phyloP scores from a whole-genome alignment of 2,888 invertebrate genomes.

The Agrotis ipsilon region DNA sequence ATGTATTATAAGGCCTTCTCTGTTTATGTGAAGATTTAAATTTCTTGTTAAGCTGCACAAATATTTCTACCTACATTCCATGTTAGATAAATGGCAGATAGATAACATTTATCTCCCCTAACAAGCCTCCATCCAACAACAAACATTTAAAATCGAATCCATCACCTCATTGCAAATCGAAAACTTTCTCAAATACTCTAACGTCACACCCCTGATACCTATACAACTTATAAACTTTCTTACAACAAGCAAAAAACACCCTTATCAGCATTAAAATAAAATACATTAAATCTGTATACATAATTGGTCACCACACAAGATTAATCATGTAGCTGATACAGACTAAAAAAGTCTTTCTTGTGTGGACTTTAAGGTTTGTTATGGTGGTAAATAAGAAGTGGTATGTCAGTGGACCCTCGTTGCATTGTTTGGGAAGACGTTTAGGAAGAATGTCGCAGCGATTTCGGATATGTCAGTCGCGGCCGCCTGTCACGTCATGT shows the following conservation, averaged over 20 bases:
- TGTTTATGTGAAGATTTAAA: not conserved
- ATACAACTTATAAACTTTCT: constrained; percentile 39
- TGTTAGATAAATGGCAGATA: constrained; percentile 35
- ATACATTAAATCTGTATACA: constrained; percentile 34
- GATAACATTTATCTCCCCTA: constrained; percentile 56
- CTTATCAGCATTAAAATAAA: constrained; percentile 61
- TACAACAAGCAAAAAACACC: constrained; percentile 61
- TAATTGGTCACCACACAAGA: constrained; percentile 43
- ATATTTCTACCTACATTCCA: not conserved
- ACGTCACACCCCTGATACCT: constrained; percentile 61
- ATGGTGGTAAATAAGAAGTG: constrained; percentile 26
- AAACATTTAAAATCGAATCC: constrained; percentile 84
- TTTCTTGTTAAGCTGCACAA: not conserved
- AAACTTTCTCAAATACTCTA: constrained; percentile 75
- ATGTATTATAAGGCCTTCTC: not conserved
- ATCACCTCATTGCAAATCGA: constrained; percentile 77
- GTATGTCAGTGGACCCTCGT: constrained; percentile 73
- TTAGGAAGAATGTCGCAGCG: constrained; percentile 87
- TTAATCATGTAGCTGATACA: constrained; percentile 18
- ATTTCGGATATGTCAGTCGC: constrained; percentile 88
- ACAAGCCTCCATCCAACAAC: constrained; percentile 75
- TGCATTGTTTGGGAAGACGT: constrained; percentile 84
- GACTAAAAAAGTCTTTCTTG: constrained; percentile 18
- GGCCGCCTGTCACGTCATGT: constrained; percentile 83
- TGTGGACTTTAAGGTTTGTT: not conserved